phyloP scores from a whole-genome alignment of 1,140 invertebrate species.

The Bombus superbus region DNA sequence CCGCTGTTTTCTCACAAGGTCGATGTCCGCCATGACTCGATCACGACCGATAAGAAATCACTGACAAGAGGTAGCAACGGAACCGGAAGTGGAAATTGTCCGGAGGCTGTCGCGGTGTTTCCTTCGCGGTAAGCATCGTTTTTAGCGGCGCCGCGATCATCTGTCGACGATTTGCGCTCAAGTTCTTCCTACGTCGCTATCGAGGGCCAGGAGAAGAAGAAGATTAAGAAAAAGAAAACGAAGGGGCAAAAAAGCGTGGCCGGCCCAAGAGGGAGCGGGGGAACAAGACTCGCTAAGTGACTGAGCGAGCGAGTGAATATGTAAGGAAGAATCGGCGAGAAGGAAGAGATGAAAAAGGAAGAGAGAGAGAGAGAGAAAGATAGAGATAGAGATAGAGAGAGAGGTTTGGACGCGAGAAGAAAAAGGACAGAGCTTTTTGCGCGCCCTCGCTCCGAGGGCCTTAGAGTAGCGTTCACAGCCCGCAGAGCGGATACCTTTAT shows the following conservation, averaged over 20 bases:
- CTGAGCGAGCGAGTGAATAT: slow-evolving; percentile 37
- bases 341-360: not conserved
- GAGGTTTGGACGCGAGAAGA: too few relatives aligned
- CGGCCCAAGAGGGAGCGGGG: not conserved
- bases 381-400: not conserved
- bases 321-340: not conserved
- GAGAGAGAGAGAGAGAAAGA: not conserved
- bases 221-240: slow-evolving; percentile 47
- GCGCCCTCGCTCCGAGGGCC: not conserved
- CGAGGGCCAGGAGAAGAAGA: slow-evolving; percentile 11
- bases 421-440: slow-evolving; percentile 16
- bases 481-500: slow-evolving; percentile 15
- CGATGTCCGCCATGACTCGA: not conserved
- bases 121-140: slow-evolving; percentile 23
- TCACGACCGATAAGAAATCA: not conserved
- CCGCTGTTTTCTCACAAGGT: not conserved
- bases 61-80: too few relatives aligned
- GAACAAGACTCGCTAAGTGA: slow-evolving; percentile 36
- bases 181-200: slow-evolving; percentile 42
- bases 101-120: slow-evolving; percentile 22
- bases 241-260: slow-evolving; percentile 14
- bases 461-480: slow-evolving; percentile 3
- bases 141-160: slow-evolving; percentile 31
- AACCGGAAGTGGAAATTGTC: slow-evolving; percentile 22
- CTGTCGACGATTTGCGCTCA: slow-evolving; percentile 47